These are phyloP conservation scores for Drosophila mayri DNA, from an alignment of 1,140 invertebrate species.

Conservation along the genomic window DNA sequence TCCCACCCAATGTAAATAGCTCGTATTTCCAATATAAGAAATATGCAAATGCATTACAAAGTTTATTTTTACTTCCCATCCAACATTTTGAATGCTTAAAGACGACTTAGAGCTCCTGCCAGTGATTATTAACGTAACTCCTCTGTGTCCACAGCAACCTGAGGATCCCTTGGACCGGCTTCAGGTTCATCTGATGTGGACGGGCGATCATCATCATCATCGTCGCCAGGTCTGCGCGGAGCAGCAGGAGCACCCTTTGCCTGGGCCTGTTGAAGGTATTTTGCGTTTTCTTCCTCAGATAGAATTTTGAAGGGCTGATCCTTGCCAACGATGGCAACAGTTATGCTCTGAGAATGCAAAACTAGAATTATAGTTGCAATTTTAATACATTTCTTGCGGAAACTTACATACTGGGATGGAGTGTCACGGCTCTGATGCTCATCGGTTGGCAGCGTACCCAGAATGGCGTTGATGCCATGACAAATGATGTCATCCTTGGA, in stretches of 20 bases:
- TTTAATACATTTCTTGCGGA: too few relatives aligned
- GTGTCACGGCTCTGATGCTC: constrained; percentile 84
- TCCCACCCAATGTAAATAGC: background rate
- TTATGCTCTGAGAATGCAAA: constrained; percentile 48
- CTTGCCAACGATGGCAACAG: constrained; percentile 88
- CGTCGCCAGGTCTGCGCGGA: constrained; percentile 10
- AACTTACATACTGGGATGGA: constrained; percentile 53
- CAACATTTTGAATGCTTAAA: constrained; percentile 40
- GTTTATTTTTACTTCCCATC: constrained; percentile 45
- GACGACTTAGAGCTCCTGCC: constrained; percentile 10
- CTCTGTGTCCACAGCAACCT: constrained; percentile 30
- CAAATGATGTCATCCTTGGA: constrained; percentile 94
- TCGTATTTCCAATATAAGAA: constrained; percentile 7
- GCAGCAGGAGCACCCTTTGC: constrained; percentile 5
- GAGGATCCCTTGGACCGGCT: constrained; percentile 22
- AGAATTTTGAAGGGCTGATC: constrained; percentile 91
- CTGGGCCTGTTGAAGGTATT: constrained; percentile 86
- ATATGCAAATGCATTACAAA: constrained; percentile 42
- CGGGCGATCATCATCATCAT: constrained; percentile 31
- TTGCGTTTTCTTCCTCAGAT: constrained; percentile 90
- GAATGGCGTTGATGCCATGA: constrained; percentile 96
- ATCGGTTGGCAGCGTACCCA: constrained; percentile 98
- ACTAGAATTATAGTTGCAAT: background rate
- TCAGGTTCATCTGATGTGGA: constrained; percentile 10
- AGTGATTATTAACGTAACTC: constrained; percentile 10